phyloP scores from a whole-genome alignment of 30 jellyfish, hydroid and myxozoan species.

The Aurelia aurita complex sp. Pacific region DNA sequence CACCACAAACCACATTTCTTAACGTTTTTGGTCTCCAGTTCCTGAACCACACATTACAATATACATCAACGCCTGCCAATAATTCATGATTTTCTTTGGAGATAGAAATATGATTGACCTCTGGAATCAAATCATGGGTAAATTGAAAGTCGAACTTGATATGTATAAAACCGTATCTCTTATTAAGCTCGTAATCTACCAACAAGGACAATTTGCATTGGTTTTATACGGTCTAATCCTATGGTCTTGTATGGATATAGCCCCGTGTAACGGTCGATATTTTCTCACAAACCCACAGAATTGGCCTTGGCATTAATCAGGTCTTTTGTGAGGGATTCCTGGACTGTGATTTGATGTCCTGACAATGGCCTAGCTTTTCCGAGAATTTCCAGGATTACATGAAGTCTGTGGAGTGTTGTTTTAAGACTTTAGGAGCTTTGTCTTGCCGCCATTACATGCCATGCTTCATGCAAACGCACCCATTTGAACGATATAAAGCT shows the following conservation, averaged over 20 bases:
- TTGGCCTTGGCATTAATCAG: conserved; percentile 13
- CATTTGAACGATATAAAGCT: no score
- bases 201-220: conserved; percentile 15
- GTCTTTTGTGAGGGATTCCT: neutral
- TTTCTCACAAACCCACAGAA: conserved; percentile 28
- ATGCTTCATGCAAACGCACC: no score
- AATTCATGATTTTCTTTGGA: neutral
- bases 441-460: no score
- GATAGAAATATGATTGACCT: conserved; percentile 5
- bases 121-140: conserved; percentile 1
- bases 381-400: conserved; percentile 27
- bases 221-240: conserved; percentile 41
- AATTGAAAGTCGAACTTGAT: neutral
- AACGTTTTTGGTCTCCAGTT: neutral
- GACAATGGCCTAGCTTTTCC: conserved; percentile 20
- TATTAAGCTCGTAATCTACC: conserved; percentile 10
- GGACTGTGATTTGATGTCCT: neutral
- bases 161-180: conserved; percentile 5
- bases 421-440: no score
- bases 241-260: conserved; percentile 15
- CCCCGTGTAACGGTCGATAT: conserved; percentile 31
- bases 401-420: no score
- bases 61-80: neutral
- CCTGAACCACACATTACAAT: conserved; percentile 3
- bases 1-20: no score